Base-by-base conservation (phyloP, 2,113 vertebrate species). In the Pituophis catenifer region DNA sequence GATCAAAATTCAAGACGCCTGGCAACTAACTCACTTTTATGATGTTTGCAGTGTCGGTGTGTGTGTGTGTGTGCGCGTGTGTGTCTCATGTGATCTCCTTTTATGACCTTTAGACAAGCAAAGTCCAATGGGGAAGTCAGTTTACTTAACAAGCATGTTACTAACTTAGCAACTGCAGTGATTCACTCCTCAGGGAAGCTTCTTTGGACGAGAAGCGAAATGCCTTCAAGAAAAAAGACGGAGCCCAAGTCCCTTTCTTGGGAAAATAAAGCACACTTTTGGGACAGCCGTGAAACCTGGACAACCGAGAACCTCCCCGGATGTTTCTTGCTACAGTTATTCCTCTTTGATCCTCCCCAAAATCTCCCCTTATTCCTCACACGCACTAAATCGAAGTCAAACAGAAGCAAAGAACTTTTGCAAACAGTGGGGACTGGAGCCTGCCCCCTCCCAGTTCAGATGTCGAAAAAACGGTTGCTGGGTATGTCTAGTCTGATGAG, bases 381-480 rank as follows among this genome's bases (percentile, higher is more conserved):
- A 90, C 55, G 92, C 86, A 85, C 9, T 0, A 59, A 90, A 0
- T 5, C 0, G 0, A 88, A 89, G 85, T 8, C 89, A n/a, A 0
- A 29, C 0, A 1, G 62, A 86, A 50, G 4, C 89, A 38, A 89
- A 94, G 89, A 89, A 9, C 23, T 88, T 93, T 90, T 92, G 94
- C 95, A 85, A 92, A 95, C 95, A 88, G 75, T 44, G 26, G 54
- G 70, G 50, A 88, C 38, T 38, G 38, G 38, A 38, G 38, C 38
- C 38, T 38, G 38, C 38, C 59, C n/a, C 0, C n/a, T 8, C 70
- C n/a, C 70, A 29, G 85, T 95, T 89, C 85, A 93, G 10, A 1
- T 1, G 86, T 89, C 13, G 38, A 15, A 55, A 55, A 13, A 15
- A 55, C 3, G 12, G 54, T 15, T 55, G 53, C 10, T 54, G 54